These are phyloP conservation scores for Ctenodactylus gundi DNA, from an alignment of 2,113 vertebrate genomes.

Conservation along the genomic window DNA sequence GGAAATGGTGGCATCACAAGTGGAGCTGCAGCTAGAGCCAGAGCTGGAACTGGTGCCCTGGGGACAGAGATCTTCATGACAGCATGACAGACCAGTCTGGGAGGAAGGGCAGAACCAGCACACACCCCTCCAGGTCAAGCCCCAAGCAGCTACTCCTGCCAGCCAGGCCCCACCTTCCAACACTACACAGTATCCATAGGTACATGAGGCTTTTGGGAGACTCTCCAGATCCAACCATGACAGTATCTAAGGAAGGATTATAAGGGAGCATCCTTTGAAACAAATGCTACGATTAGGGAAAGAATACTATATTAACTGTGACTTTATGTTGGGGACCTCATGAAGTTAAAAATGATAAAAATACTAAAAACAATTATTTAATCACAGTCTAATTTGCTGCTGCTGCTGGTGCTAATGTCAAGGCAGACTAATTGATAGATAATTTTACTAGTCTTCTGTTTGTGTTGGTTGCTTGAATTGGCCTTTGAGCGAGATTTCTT, in stretches of 20 bases:
- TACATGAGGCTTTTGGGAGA: too few species aligned
- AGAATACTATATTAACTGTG: not conserved
- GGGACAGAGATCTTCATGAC: too few species aligned
- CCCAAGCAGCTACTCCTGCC: too few species aligned
- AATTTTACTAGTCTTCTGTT: not conserved
- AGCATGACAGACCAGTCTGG: too few species aligned
- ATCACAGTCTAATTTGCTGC: not conserved
- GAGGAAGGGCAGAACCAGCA: too few species aligned
- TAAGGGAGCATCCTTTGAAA: not conserved
- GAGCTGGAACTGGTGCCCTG: too few species aligned
- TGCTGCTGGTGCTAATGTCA: not conserved
- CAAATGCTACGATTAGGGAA: not conserved
- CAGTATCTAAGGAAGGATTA: conserved; percentile 30
- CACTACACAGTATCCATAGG: too few species aligned
- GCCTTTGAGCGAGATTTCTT: conserved; percentile 22
- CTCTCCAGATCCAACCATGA: too few species aligned
- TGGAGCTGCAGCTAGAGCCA: too few species aligned
- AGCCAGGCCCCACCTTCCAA: too few species aligned
- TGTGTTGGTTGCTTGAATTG: not conserved
- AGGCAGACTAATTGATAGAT: not conserved
- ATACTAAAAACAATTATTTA: conserved; percentile 25
- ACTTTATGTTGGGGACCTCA: not conserved
- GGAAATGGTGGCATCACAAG: too few species aligned
- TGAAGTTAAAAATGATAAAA: not conserved
- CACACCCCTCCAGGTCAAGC: too few species aligned